A percentile compares a stretch with the other conserved stretches of the same genome.
Evolutionary conservation across 2,888 invertebrate species (phyloP).

Genomic region (Caenorhabditis wallacei): DNA sequence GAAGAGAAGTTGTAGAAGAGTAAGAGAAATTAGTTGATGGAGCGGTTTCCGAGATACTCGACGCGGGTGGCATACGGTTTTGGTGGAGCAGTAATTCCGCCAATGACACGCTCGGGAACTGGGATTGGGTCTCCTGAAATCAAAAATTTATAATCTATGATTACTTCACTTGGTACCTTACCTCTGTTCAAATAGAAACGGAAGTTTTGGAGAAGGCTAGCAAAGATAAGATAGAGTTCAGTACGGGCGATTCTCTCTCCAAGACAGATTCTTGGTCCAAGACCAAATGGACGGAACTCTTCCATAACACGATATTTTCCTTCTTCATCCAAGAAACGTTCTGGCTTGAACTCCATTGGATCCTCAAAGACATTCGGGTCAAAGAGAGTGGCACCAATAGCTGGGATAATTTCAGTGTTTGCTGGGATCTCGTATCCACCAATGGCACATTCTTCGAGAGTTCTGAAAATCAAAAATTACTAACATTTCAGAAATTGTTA

Average conservation of each 20-base stretch:
- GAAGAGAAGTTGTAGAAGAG: not conserved
- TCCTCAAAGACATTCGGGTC: constrained; percentile 71
- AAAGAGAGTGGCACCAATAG: constrained; percentile 70
- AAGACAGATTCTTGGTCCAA: constrained; percentile 70
- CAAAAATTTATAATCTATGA: not conserved
- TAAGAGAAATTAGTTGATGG: constrained; percentile 1
- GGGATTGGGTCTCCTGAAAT: constrained; percentile 63
- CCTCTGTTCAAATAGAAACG: constrained; percentile 66
- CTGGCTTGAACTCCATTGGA: constrained; percentile 75
- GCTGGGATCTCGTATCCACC: constrained; percentile 66
- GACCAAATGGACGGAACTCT: constrained; percentile 70
- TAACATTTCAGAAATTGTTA: too few species aligned
- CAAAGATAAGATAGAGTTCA: constrained; percentile 77
- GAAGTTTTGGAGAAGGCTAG: constrained; percentile 77
- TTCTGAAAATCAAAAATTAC: not conserved
- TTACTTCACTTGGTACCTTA: not conserved
- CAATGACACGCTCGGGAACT: constrained; percentile 46
- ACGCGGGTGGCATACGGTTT: constrained; percentile 49
- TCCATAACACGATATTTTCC: constrained; percentile 58
- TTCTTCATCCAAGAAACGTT: constrained; percentile 66
- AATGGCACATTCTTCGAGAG: constrained; percentile 45
- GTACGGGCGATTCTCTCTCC: constrained; percentile 77
- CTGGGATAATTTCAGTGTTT: constrained; percentile 76
- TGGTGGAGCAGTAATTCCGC: constrained; percentile 66
- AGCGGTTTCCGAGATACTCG: constrained; percentile 45